Percentiles rank a stretch among this genome's conserved stretches.
Evolutionary conservation across 1,140 invertebrate species (phyloP).

Genomic region (Drosophila aff.): DNA sequence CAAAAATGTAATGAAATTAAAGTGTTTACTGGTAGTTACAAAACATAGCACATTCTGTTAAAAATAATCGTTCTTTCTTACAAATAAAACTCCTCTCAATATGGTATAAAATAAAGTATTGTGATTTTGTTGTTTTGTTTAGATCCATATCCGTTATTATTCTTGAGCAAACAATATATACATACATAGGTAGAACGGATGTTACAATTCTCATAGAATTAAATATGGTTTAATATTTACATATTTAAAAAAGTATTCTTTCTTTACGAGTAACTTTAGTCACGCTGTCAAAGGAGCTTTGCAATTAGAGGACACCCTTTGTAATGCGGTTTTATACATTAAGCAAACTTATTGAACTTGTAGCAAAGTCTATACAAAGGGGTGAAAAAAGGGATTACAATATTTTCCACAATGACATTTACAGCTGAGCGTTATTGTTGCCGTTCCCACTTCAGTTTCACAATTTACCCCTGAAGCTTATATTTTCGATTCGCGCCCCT

Average conservation of each 20-base stretch:
- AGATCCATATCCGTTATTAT: not conserved
- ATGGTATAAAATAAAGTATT: not conserved
- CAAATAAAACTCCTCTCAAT: not conserved
- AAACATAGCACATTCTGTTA: not conserved
- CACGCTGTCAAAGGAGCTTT: constrained; percentile 15
- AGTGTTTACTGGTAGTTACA: not conserved
- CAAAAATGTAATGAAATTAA: not conserved
- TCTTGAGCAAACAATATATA: no score
- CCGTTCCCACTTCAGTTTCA: constrained; percentile 25
- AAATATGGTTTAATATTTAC: not conserved
- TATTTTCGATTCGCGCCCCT: constrained; percentile 16
- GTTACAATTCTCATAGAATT: not conserved
- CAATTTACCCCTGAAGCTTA: constrained; percentile 25
- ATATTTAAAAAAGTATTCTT: not conserved
- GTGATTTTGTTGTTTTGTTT: not conserved
- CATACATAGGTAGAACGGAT: not conserved
- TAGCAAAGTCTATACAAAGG: constrained; percentile 45
- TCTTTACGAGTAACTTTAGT: constrained; percentile 23
- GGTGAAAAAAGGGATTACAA: constrained; percentile 69
- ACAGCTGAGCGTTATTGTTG: constrained; percentile 64
- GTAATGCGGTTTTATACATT: constrained; percentile 25
- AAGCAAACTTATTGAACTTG: constrained; percentile 4
- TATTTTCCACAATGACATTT: constrained; percentile 69
- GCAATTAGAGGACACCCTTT: constrained; percentile 12
- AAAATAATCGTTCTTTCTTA: not conserved